Percentiles rank a stretch among this genome's conserved stretches.
These are phyloP conservation scores for Nerophis ophidion DNA, from an alignment of 2,113 vertebrate genomes.

Conservation along the genomic window DNA sequence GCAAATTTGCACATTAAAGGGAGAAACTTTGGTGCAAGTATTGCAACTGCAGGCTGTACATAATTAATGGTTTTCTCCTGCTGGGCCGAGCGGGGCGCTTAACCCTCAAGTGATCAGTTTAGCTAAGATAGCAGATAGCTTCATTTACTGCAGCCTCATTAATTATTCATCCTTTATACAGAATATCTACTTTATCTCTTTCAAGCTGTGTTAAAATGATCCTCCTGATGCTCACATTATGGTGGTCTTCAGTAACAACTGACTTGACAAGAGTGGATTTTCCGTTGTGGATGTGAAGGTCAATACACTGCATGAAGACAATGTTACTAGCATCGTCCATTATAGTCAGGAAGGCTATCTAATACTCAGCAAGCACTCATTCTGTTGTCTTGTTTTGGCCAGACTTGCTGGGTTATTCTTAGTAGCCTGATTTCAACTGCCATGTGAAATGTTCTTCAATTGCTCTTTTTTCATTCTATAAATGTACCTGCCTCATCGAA, in stretches of 20 bases:
- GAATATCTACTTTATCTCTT: neutral
- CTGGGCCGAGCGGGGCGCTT: neutral
- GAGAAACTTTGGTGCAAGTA: neutral
- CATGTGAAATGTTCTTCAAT: constrained; percentile 1
- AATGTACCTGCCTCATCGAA: neutral
- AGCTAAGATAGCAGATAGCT: constrained; percentile 7
- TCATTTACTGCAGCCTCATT: constrained; percentile 5
- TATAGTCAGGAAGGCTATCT: constrained; percentile 16
- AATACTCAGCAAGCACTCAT: constrained; percentile 43
- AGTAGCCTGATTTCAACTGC: constrained; percentile 21
- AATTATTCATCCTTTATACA: neutral
- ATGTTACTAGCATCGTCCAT: constrained; percentile 14
- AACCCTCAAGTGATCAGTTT: constrained; percentile 4
- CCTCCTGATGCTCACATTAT: neutral
- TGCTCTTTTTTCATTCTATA: neutral
- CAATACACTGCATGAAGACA: neutral
- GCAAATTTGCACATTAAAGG: neutral
- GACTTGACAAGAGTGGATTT: neutral
- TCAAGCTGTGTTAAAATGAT: neutral
- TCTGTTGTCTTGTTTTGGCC: constrained; percentile 19
- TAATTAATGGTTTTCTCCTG: constrained; percentile 1
- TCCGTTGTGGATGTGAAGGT: neutral
- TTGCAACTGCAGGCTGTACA: neutral
- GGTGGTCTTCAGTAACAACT: neutral
- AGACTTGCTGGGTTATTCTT: constrained; percentile 23